Percentiles rank a stretch among this genome's conserved stretches.
Evolutionary conservation across 2,888 invertebrate species (phyloP).

Genomic region (Arge pagana): DNA sequence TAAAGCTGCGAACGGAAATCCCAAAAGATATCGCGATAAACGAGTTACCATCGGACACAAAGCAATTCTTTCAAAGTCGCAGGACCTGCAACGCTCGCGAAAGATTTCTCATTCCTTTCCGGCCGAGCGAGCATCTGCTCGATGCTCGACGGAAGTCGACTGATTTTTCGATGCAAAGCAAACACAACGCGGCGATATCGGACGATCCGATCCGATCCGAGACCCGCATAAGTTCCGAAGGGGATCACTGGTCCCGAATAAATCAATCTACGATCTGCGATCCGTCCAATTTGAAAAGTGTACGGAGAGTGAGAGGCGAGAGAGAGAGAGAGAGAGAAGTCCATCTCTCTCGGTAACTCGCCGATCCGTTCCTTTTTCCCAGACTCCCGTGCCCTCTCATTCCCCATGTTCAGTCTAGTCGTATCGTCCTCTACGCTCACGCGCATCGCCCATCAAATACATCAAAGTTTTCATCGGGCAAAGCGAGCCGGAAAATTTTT

Average conservation of each 20-base stretch:
- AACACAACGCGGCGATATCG: slow-evolving; percentile 42
- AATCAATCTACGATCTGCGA: slow-evolving; percentile 40
- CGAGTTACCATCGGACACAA: neutral
- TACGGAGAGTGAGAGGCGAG: slow-evolving; percentile 27
- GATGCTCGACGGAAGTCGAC: slow-evolving; percentile 35
- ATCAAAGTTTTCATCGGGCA: slow-evolving; percentile 16
- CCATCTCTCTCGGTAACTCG: slow-evolving; percentile 17
- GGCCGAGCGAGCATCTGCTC: slow-evolving; percentile 41
- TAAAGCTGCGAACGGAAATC: too few species aligned
- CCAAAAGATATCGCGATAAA: neutral
- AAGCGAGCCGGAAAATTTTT: too few species aligned
- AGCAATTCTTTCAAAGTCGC: too few species aligned
- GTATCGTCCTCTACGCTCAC: neutral
- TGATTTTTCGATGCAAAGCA: slow-evolving; percentile 43
- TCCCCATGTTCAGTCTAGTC: neutral
- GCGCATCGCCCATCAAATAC: slow-evolving; percentile 16
- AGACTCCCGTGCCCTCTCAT: slow-evolving; percentile 13
- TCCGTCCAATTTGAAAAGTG: slow-evolving; percentile 40
- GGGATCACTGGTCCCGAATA: slow-evolving; percentile 31
- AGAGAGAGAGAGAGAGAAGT: slow-evolving; percentile 21
- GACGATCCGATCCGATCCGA: slow-evolving; percentile 39
- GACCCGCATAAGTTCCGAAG: slow-evolving; percentile 24
- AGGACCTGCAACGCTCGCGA: too few species aligned
- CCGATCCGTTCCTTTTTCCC: slow-evolving; percentile 5
- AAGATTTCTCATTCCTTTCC: slow-evolving; percentile 43